These are phyloP conservation scores for Cossypha niveicapilla DNA, from an alignment of 2,797 vertebrate genomes.

Conservation along the genomic window DNA sequence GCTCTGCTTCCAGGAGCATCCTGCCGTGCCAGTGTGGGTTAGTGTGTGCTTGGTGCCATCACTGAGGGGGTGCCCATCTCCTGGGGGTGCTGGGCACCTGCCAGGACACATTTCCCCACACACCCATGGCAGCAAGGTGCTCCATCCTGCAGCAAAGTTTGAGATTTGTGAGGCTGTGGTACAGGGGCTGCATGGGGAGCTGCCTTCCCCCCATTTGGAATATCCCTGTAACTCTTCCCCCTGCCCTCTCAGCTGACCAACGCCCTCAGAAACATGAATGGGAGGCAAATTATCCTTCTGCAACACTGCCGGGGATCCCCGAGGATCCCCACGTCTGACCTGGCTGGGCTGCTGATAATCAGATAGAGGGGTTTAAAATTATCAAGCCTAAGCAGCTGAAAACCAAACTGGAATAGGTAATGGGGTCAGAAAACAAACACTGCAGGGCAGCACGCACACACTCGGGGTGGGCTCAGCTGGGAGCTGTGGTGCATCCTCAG, in stretches of 20 bases:
- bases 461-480: fast-evolving
- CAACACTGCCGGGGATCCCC: neutral
- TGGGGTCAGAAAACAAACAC: constrained; percentile 22
- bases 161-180: neutral
- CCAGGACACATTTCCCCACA: neutral
- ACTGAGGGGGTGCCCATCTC: neutral
- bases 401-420: constrained; percentile 50
- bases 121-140: fast-evolving
- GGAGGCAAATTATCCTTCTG: neutral
- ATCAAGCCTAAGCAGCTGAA: constrained; percentile 54
- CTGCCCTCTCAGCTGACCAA: neutral
- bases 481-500: neutral
- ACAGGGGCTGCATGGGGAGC: neutral
- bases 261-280: neutral
- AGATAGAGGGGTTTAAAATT: constrained; percentile 60
- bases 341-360: constrained; percentile 30
- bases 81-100: neutral
- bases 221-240: neutral
- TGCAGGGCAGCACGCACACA: fast-evolving
- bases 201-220: fast-evolving
- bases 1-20: neutral
- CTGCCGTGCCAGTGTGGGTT: fast-evolving
- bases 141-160: neutral
- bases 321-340: neutral
- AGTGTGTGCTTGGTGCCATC: neutral